Conservation (phyloP, 2,888 invertebrate species). For the Pollenia angustigena region DNA sequence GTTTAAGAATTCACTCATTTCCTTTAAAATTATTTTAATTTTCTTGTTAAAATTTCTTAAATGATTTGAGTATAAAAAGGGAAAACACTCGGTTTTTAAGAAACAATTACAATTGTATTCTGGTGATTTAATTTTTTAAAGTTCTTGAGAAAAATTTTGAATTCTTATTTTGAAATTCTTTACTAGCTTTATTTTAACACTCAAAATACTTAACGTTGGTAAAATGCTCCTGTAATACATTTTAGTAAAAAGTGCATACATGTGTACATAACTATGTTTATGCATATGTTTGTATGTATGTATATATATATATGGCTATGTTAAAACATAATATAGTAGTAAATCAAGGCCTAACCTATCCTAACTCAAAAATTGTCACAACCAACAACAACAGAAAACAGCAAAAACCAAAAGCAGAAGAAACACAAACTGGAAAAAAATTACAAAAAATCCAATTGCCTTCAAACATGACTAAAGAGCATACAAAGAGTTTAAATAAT, state of each 20-base stretch:
- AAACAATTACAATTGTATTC: too few species aligned
- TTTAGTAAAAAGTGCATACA: not conserved
- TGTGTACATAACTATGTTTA: not conserved
- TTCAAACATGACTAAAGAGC: slow-evolving; percentile 62
- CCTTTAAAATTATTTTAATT: not conserved
- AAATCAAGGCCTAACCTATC: slow-evolving; percentile 73
- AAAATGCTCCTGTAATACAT: slow-evolving; percentile 8
- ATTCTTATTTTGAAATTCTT: not conserved
- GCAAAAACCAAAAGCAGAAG: slow-evolving; percentile 46
- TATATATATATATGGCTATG: slow-evolving; percentile 11
- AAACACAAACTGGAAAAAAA: slow-evolving; percentile 29
- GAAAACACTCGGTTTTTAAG: too few species aligned
- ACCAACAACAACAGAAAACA: slow-evolving; percentile 36
- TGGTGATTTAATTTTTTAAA: too few species aligned
- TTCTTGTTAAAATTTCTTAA: not conserved
- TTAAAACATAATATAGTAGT: slow-evolving; percentile 48
- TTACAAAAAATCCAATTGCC: slow-evolving; percentile 46
- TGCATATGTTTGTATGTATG: not conserved
- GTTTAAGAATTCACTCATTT: too few species aligned
- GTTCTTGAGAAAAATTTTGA: too few species aligned
- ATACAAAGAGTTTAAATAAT: slow-evolving; percentile 58
- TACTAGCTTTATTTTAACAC: not conserved
- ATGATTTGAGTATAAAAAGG: not conserved
- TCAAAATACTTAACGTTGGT: not conserved
- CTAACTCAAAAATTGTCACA: slow-evolving; percentile 70